Evolutionary conservation across 1,140 invertebrate species (phyloP).

Genomic region (Drosophila subpulchrella): DNA sequence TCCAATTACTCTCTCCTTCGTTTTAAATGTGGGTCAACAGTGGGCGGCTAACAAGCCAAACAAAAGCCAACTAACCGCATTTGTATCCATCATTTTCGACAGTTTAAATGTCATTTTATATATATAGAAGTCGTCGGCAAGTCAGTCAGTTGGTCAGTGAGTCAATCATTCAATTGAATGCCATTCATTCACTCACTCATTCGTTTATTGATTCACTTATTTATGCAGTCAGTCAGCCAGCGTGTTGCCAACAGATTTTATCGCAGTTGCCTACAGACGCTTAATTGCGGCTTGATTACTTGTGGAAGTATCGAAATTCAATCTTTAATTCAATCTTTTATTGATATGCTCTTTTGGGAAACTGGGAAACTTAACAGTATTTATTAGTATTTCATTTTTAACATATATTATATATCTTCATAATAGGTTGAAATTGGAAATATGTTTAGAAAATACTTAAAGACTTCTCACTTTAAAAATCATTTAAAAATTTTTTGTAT

Average conservation of each 20-base stretch:
- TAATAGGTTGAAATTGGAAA: too few species aligned
- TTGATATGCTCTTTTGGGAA: neutral
- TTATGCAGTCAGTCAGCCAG: constrained; percentile 50
- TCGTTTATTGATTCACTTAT: constrained; percentile 45
- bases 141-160: constrained; percentile 38
- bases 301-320: constrained; percentile 44
- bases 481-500: too few species aligned
- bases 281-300: constrained; percentile 76
- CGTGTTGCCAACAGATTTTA: constrained; percentile 74
- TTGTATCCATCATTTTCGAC: constrained; percentile 67
- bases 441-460: too few species aligned
- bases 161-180: constrained; percentile 44
- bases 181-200: constrained; percentile 18
- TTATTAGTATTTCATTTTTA: too few species aligned
- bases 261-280: constrained; percentile 62
- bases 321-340: constrained; percentile 6
- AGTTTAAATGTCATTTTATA: constrained; percentile 71
- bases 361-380: neutral
- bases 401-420: too few species aligned
- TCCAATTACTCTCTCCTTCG: constrained; percentile 10
- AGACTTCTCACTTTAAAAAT: too few species aligned
- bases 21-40: constrained; percentile 60
- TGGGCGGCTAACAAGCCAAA: constrained; percentile 73
- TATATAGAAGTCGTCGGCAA: constrained; percentile 30
- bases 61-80: constrained; percentile 49